These are phyloP conservation scores for Sinella curviseta DNA, from an alignment of 1,140 invertebrate species.

Conservation along the genomic window DNA sequence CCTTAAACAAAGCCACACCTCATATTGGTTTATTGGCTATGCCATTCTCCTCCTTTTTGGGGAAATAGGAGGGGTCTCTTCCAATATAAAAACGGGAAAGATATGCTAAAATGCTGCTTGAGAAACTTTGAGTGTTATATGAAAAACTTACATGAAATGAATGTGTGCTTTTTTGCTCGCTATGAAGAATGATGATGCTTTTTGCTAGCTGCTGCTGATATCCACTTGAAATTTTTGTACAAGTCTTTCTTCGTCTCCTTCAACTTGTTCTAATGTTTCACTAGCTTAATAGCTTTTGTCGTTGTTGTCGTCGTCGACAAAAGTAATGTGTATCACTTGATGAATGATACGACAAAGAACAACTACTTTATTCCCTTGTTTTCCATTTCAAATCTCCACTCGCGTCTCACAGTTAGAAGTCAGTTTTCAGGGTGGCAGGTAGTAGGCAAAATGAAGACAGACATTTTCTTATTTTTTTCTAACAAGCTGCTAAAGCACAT, in stretches of 20 bases:
- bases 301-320: conserved; percentile 9
- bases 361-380: neutral
- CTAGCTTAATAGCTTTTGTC: neutral
- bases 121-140: no score
- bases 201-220: neutral
- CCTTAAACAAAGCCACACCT: conserved; percentile 49
- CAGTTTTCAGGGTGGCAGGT: neutral
- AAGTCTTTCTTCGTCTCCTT: neutral
- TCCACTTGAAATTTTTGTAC: neutral
- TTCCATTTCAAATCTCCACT: neutral
- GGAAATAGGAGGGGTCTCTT: conserved; percentile 38
- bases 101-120: neutral
- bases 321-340: conserved; percentile 15
- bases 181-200: no score
- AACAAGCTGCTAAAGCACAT: neutral
- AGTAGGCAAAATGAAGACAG: neutral
- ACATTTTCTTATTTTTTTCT: neutral
- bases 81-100: neutral
- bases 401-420: neutral
- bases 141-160: neutral
- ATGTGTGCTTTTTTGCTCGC: neutral
- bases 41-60: conserved; percentile 37
- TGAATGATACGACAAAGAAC: neutral
- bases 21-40: conserved; percentile 47
- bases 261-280: neutral